These are phyloP conservation scores for Athene cunicularia DNA, from an alignment of 2,113 vertebrate species.

Conservation along the genomic window DNA sequence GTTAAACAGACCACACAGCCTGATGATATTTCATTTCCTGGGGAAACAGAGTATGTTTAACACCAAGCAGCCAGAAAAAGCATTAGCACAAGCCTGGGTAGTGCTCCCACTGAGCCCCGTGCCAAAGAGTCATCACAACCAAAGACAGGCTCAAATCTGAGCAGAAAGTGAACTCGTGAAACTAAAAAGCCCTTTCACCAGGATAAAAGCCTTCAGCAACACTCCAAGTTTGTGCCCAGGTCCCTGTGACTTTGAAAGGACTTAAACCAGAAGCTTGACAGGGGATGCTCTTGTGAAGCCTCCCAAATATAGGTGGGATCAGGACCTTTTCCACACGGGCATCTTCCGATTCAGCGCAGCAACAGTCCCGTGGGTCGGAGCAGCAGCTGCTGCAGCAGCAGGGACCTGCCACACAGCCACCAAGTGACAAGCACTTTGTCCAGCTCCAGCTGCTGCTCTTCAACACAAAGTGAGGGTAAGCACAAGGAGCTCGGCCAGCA, in stretches of 20 bases:
- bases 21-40: background rate
- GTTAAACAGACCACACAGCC: background rate
- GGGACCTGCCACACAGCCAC: background rate
- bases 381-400: background rate
- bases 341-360: background rate
- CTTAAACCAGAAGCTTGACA: background rate
- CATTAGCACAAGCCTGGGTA: background rate
- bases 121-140: background rate
- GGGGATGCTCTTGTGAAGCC: background rate
- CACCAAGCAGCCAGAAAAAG: background rate
- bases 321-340: background rate
- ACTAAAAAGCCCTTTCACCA: no score
- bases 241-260: background rate
- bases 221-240: background rate
- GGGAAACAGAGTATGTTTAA: background rate
- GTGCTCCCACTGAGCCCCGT: fast-evolving
- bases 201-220: background rate
- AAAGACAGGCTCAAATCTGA: background rate
- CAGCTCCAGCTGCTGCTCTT: background rate
- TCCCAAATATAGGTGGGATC: background rate
- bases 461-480: background rate
- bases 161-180: fast-evolving
- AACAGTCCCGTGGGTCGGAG: fast-evolving
- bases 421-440: background rate
- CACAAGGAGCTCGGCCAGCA: background rate